Percentiles rank a stretch among this genome's conserved stretches.
These are phyloP conservation scores for Pelmatolapia mariae DNA, from an alignment of 2,113 vertebrate species.

Conservation along the genomic window DNA sequence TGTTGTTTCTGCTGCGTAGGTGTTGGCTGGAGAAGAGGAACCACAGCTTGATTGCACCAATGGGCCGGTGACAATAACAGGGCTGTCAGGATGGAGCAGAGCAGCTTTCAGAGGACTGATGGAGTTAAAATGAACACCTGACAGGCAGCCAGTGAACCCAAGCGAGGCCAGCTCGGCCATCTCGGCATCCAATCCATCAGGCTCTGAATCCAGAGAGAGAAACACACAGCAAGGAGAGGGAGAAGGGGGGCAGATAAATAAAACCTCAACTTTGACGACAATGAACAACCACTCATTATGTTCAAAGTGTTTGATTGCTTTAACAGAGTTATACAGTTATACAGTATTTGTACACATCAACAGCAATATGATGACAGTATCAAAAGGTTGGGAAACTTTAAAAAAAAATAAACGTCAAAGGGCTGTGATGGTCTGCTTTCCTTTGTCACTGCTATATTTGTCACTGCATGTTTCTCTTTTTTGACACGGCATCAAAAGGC, in stretches of 20 bases:
- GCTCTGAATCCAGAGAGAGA: slow-evolving; percentile 35
- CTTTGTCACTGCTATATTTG: no score
- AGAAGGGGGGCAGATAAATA: not conserved
- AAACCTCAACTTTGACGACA: not conserved
- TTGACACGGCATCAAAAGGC: not conserved
- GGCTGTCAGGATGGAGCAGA: slow-evolving; percentile 73
- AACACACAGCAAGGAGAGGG: not conserved
- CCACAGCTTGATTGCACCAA: slow-evolving; percentile 83
- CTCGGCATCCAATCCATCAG: slow-evolving; percentile 74
- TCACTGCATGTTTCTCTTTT: not conserved
- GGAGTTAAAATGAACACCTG: slow-evolving; percentile 86
- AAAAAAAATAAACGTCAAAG: not conserved
- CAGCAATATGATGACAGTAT: not conserved
- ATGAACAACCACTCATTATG: not conserved
- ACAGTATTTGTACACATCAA: not conserved
- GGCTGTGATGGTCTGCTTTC: not conserved
- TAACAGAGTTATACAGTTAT: not conserved
- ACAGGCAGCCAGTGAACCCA: slow-evolving; percentile 91
- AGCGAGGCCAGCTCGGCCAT: slow-evolving; percentile 73
- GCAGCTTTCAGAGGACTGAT: slow-evolving; percentile 88
- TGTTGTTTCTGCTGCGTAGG: slow-evolving; percentile 81
- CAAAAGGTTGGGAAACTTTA: not conserved
- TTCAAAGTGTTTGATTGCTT: not conserved
- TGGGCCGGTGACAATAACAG: slow-evolving; percentile 76
- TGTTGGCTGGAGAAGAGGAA: slow-evolving; percentile 68